phyloP scores from a whole-genome alignment of 1,140 invertebrate species.

The Drosophila kikkawai region DNA sequence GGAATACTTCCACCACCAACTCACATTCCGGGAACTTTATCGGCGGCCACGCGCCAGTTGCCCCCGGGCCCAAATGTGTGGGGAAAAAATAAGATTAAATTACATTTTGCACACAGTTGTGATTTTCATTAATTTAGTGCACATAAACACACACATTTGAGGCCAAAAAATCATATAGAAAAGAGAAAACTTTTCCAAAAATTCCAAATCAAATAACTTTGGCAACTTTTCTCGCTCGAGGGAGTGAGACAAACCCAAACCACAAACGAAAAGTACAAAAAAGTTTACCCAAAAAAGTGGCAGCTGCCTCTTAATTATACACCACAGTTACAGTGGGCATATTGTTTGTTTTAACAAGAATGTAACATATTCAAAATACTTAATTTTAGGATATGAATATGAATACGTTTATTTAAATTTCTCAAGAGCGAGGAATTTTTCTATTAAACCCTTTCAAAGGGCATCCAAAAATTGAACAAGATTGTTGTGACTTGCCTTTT shows the following conservation, averaged over 20 bases:
- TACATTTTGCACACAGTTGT: slow-evolving; percentile 79
- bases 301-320: slow-evolving; percentile 51
- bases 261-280: slow-evolving; percentile 62
- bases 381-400: background rate
- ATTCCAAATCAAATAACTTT: slow-evolving; percentile 81
- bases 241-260: slow-evolving; percentile 48
- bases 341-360: background rate
- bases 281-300: slow-evolving; percentile 33
- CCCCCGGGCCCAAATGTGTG: slow-evolving; percentile 25
- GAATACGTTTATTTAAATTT: no score
- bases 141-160: slow-evolving; percentile 64
- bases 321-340: slow-evolving; percentile 3
- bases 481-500: slow-evolving; percentile 15
- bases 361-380: slow-evolving; percentile 3
- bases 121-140: slow-evolving; percentile 81
- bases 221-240: slow-evolving; percentile 54
- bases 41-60: slow-evolving; percentile 54
- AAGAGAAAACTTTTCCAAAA: slow-evolving; percentile 57
- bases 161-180: slow-evolving; percentile 46
- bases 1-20: slow-evolving; percentile 25
- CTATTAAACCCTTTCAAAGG: background rate
- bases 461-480: background rate
- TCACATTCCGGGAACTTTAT: slow-evolving; percentile 50
- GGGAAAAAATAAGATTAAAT: slow-evolving; percentile 67
- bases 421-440: background rate